phyloP scores from a whole-genome alignment of 1,140 invertebrate species.

The Wasmannia auropunctata region DNA sequence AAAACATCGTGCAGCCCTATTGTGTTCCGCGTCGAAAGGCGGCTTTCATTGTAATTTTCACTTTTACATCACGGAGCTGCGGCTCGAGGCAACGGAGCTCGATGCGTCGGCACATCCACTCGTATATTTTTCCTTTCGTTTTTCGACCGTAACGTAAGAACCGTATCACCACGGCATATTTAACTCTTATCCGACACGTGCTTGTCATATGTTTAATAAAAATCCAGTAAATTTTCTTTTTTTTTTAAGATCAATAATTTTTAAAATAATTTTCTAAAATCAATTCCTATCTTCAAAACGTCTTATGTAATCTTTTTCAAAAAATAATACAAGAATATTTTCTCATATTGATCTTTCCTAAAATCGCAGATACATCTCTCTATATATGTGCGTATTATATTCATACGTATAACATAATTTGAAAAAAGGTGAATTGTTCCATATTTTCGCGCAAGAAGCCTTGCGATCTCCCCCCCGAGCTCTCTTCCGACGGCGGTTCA shows the following conservation, averaged over 20 bases:
- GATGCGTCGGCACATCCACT: background rate
- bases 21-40: constrained; percentile 53
- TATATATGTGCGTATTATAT: background rate
- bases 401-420: background rate
- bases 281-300: background rate
- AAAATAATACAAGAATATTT: background rate
- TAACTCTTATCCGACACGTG: background rate
- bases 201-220: background rate
- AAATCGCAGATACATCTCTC: background rate
- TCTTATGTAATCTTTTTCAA: background rate
- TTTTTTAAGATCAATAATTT: background rate
- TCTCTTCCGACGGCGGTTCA: background rate
- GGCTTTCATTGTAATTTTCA: constrained; percentile 54
- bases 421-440: background rate
- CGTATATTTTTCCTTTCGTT: background rate
- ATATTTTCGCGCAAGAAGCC: background rate
- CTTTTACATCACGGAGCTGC: constrained; percentile 33
- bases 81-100: background rate
- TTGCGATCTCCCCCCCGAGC: background rate
- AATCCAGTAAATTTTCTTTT: background rate
- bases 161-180: background rate
- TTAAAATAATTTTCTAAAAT: background rate
- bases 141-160: constrained; percentile 5
- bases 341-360: background rate
- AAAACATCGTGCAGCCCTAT: constrained; percentile 40